Base-by-base conservation (phyloP, 2,888 invertebrate genomes). In the Eupithecia centaureata region DNA sequence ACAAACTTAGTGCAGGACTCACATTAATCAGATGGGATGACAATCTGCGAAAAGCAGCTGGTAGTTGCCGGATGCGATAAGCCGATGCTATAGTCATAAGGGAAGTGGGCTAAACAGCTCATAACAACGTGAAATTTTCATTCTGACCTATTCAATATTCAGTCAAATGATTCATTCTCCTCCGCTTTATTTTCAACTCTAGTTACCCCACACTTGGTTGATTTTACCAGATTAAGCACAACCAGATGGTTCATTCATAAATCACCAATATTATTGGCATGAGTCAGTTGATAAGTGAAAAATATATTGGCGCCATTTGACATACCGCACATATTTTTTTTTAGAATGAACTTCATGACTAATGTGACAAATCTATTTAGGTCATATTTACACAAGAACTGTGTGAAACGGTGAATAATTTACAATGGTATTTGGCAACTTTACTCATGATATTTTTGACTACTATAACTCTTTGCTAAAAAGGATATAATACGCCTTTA, bases 281-380 rank as follows among this genome's bases (percentile, higher is more conserved):
- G 69, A 69, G 42, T 69, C 69, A 69, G 28, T 10, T 35, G 27
- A 30, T 12, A 61, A 2, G 42, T 18, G 30, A 25, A n/a, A 25
- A 38, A 59, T 56, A 65, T 42, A 65, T 68, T 65, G 65, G 68
- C 65, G 62, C 65, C 65, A 13, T 52, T 33, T n/a, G 56, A 18
- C 33, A 59, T 62, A 58, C 58, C 42, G 12, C 54, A 62, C 42
- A 18, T 42, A 63, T 63, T 15, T 54, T 68, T 68, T 65, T 65
- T 56, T 65, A 63, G 10, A 57, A 54, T 28, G 54, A 54, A 54
- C n/a, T 56, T 15, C 54, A 32, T 57, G 56, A 57, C 56, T 57
- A 57, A 57, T 52, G 27, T 18, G n/a, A 18, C 32, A 57, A 57
- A 57, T 57, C 56, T 57, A 57, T 57, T 57, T 32, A 0, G 1